A percentile compares a stretch with the other conserved stretches of the same genome.
These are phyloP conservation scores for Heliocidaris erythrogramma DNA, from an alignment of 35 echinoderm and acorn worm genomes.

Conservation along the genomic window DNA sequence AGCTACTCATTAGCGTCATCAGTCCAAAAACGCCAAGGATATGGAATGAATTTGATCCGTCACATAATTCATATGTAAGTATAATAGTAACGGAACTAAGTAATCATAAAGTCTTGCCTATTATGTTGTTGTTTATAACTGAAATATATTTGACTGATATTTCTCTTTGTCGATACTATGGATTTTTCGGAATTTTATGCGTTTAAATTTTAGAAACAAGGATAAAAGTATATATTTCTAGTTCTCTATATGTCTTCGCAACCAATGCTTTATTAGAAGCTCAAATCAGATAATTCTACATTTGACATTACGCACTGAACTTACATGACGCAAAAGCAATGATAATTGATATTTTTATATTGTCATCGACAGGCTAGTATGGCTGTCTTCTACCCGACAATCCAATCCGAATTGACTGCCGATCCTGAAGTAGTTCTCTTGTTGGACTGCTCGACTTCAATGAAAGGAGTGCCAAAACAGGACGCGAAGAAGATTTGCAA, in stretches of 20 bases:
- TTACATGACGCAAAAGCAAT: too few species aligned
- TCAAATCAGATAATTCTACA: too few species aligned
- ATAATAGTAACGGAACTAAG: background rate
- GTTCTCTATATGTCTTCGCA: too few species aligned
- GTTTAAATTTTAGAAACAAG: too few species aligned
- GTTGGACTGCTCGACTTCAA: constrained; percentile 70
- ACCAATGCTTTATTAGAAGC: too few species aligned
- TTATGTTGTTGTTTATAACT: too few species aligned
- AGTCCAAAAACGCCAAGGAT: constrained; percentile 57
- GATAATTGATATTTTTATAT: background rate
- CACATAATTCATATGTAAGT: constrained; percentile 39
- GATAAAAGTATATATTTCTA: too few species aligned
- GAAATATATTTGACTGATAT: too few species aligned
- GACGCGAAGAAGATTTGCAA: constrained; percentile 56
- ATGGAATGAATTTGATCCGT: constrained; percentile 60
- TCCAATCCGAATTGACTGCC: background rate
- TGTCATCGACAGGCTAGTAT: constrained; percentile 55
- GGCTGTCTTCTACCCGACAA: constrained; percentile 68
- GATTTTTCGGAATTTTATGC: too few species aligned
- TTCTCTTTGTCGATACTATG: too few species aligned
- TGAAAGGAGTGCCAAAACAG: constrained; percentile 52
- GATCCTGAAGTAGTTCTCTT: constrained; percentile 67
- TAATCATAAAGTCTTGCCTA: background rate
- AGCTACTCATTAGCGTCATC: constrained; percentile 58
- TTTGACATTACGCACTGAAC: too few species aligned